A percentile compares a stretch with the other conserved stretches of the same genome.
Conservation (phyloP, 2,797 vertebrate species). For the Rousettus madagascariensis region DNA sequence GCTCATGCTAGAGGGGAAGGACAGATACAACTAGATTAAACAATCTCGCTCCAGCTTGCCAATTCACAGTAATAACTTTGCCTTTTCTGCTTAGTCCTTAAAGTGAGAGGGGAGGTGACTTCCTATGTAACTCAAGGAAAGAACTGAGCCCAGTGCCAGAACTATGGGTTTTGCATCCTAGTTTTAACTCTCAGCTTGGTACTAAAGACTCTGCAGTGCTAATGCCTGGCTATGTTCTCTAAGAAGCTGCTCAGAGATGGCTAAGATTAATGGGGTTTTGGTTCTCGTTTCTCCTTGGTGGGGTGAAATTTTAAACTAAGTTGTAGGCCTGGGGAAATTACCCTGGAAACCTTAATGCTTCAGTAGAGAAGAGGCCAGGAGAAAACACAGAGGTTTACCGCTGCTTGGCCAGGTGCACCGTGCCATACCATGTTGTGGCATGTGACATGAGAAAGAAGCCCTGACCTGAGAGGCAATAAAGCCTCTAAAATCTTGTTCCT, state of each 20-base stretch:
- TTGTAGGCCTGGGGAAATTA: neutral
- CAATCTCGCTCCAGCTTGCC: neutral
- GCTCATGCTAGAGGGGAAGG: neutral
- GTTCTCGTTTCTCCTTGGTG: slow-evolving; percentile 24
- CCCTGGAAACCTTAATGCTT: neutral
- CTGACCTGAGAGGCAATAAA: neutral
- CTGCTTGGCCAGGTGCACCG: neutral
- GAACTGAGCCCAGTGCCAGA: neutral
- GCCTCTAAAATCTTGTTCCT: neutral
- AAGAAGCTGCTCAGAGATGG: neutral
- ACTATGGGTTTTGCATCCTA: neutral
- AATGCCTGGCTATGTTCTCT: neutral
- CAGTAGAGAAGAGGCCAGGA: neutral
- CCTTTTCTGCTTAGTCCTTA: neutral
- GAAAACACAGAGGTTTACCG: neutral
- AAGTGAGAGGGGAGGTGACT: neutral
- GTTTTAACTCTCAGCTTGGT: slow-evolving; percentile 15
- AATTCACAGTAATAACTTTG: neutral
- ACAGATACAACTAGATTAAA: neutral
- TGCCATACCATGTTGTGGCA: neutral
- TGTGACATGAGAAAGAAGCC: neutral
- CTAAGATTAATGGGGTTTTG: slow-evolving; percentile 18
- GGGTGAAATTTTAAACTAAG: slow-evolving; percentile 30
- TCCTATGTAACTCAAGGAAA: neutral
- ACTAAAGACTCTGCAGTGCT: neutral